These are phyloP conservation scores for Meandrina meandrites DNA, from an alignment of 92 coral and sea anemone species.

Conservation along the genomic window DNA sequence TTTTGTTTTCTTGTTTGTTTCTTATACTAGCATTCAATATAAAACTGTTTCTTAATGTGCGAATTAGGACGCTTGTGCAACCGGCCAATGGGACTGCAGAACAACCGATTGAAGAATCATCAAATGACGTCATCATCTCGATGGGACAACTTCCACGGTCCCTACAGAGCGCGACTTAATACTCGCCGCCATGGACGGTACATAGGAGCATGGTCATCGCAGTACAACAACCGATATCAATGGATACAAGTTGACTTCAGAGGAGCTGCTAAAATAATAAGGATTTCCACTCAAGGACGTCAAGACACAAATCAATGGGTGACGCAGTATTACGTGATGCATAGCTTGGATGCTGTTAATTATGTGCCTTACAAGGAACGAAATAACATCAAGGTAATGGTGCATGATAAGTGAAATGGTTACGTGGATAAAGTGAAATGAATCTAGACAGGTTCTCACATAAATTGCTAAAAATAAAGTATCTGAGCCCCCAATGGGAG, in stretches of 20 bases:
- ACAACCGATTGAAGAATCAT: constrained; percentile 60
- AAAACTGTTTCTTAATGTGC: background rate
- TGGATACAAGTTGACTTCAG: constrained; percentile 66
- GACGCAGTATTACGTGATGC: constrained; percentile 56
- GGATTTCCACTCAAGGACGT: constrained; percentile 72
- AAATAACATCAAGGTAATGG: constrained; percentile 57
- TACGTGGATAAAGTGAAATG: too few relatives aligned
- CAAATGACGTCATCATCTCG: constrained; percentile 76
- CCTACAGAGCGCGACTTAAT: constrained; percentile 65
- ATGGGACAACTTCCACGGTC: constrained; percentile 49
- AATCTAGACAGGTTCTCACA: too few relatives aligned
- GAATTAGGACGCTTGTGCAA: constrained; percentile 71
- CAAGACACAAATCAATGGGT: constrained; percentile 80
- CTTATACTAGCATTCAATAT: background rate
- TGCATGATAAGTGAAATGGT: too few relatives aligned
- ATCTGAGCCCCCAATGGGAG: too few relatives aligned
- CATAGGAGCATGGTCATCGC: constrained; percentile 67
- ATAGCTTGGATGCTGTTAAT: constrained; percentile 64
- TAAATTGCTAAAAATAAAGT: too few relatives aligned
- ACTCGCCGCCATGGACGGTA: constrained; percentile 53
- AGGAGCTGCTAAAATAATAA: constrained; percentile 57
- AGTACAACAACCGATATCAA: constrained; percentile 69
- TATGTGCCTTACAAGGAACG: constrained; percentile 63
- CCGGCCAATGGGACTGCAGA: constrained; percentile 78
- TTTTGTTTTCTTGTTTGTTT: background rate